These are phyloP conservation scores for Nebria salina DNA, from an alignment of 2,888 invertebrate species.

Conservation along the genomic window DNA sequence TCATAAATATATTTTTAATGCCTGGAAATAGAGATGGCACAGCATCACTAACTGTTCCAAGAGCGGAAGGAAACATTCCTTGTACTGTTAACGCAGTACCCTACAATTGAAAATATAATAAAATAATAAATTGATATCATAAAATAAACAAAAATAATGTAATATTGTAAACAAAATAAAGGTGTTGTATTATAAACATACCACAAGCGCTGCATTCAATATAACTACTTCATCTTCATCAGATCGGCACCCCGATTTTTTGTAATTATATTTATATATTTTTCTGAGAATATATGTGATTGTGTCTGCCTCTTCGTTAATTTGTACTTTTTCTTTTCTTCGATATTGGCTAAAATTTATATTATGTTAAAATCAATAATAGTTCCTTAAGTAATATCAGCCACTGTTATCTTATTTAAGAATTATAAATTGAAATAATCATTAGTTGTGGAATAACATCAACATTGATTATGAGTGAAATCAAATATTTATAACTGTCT, in stretches of 20 bases:
- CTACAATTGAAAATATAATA: conserved; percentile 54
- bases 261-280: conserved; percentile 65
- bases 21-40: conserved; percentile 66
- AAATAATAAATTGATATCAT: neutral
- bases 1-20: conserved; percentile 65
- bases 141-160: neutral
- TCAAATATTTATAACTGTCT: too few species aligned
- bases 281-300: conserved; percentile 66
- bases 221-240: conserved; percentile 67
- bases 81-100: conserved; percentile 63
- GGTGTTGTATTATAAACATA: conserved; percentile 55
- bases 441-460: too few species aligned
- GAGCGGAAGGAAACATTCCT: conserved; percentile 62
- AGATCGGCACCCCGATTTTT: conserved; percentile 62
- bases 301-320: conserved; percentile 66
- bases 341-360: conserved; percentile 51
- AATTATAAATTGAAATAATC: too few species aligned
- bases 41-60: conserved; percentile 65
- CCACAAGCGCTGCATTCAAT: conserved; percentile 69
- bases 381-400: too few species aligned
- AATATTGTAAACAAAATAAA: conserved; percentile 4
- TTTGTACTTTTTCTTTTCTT: conserved; percentile 50
- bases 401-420: too few species aligned
- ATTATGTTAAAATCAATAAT: neutral
- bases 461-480: too few species aligned